These are phyloP conservation scores for Syndactyla subalaris DNA, from an alignment of 2,797 vertebrate genomes.

Conservation along the genomic window DNA sequence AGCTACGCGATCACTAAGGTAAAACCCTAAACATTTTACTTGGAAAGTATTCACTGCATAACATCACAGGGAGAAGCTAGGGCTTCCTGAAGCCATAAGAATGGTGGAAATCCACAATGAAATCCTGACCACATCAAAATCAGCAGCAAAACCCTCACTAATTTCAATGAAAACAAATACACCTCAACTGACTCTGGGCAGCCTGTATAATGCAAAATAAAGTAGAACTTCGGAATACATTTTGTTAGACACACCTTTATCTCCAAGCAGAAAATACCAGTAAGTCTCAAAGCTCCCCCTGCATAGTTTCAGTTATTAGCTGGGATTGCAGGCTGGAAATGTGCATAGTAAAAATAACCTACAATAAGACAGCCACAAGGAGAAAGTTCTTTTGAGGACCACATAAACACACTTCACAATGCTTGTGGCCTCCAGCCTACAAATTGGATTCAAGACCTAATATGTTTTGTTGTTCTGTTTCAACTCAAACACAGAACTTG, in stretches of 20 bases:
- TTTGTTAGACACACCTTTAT: background rate
- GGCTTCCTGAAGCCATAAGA: background rate
- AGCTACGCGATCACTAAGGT: background rate
- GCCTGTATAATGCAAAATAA: background rate
- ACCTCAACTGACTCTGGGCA: background rate
- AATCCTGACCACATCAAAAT: background rate
- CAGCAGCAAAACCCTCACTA: background rate
- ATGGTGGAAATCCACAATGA: background rate
- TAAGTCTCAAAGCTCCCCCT: background rate
- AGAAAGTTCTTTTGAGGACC: background rate
- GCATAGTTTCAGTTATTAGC: background rate
- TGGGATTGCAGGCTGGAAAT: background rate
- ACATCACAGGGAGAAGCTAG: background rate
- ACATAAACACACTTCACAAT: background rate
- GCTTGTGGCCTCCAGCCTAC: background rate
- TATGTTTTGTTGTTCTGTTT: background rate
- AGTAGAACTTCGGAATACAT: background rate
- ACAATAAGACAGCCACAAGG: background rate
- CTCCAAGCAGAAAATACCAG: background rate
- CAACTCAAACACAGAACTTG: background rate
- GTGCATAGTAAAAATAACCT: background rate
- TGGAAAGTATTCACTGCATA: background rate
- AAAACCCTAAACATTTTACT: background rate
- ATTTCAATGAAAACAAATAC: background rate
- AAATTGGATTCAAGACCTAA: background rate